phyloP scores from a whole-genome alignment of 2,797 vertebrate species.

The Enteromius fasciolatus region DNA sequence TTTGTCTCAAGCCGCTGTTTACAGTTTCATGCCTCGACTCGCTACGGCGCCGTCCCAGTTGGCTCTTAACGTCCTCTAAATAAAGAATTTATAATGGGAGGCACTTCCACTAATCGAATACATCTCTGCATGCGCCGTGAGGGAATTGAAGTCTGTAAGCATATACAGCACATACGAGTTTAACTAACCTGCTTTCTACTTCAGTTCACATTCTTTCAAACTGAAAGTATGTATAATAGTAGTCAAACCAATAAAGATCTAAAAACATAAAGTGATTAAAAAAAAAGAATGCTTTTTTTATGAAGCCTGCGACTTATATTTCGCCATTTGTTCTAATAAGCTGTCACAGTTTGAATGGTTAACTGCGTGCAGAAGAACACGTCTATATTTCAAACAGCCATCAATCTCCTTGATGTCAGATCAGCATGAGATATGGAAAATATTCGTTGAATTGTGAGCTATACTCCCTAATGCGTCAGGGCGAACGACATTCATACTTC shows the following conservation, averaged over 20 bases:
- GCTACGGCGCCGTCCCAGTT: neutral
- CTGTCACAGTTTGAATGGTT: constrained; percentile 11
- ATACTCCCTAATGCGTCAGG: neutral
- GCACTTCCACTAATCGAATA: constrained; percentile 28
- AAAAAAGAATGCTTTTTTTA: constrained; percentile 1
- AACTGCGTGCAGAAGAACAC: neutral
- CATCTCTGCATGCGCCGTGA: constrained; percentile 1
- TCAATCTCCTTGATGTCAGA: neutral
- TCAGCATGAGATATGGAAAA: constrained; percentile 27
- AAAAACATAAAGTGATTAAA: constrained; percentile 1
- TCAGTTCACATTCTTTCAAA: neutral
- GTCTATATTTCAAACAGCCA: constrained; percentile 17
- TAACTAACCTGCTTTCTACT: neutral
- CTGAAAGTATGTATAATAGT: neutral
- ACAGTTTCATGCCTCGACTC: constrained; percentile 61
- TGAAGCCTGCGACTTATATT: neutral
- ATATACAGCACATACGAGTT: neutral
- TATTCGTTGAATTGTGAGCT: constrained; percentile 6
- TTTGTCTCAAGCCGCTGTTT: constrained; percentile 61
- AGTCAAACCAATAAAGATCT: neutral
- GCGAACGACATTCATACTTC: constrained; percentile 5
- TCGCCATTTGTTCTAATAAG: constrained; percentile 10
- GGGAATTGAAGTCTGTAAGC: neutral
- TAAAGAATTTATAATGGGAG: constrained; percentile 39
- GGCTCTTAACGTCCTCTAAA: constrained; percentile 27